Evolutionary conservation across 2,797 vertebrate genomes (phyloP), one percentile per base, ranked within the genome.

Genomic region (Lagodon rhomboides): DNA sequence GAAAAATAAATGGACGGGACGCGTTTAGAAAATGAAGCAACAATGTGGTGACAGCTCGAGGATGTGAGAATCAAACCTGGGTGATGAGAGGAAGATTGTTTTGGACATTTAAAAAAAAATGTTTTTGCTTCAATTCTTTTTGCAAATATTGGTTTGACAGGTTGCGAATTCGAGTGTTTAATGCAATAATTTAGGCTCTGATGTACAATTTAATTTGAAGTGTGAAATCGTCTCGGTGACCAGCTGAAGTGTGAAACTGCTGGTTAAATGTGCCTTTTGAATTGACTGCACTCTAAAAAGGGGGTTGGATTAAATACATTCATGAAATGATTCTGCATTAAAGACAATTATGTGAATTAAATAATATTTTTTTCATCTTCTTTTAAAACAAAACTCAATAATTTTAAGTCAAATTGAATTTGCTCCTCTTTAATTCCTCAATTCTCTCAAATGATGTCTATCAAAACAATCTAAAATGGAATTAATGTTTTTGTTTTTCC

Each of bases 281-380:
- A 55, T 27, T 62, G 11, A 58, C 9, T 43, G 0, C 12, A 1
- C 4, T 30, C 0, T 43, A 13, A 51, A 69, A 38, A 59, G 0
- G n/a, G 0, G 25, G 20, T 6, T 3, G 4, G 3, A 27, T 53
- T 38, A 61, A 68, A 70, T 30, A 3, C 15, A 58, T 34, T 46
- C 0, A 23, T 18, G 0, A 44, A 13, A 3, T 65, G 1, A 44
- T 30, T 1, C 47, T 58, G 64, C 6, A 17, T 30, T 41, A 9
- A 55, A 23, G 6, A 50, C 12, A 25, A 59, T 30, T 6, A 30
- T 38, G 17, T 27, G 0, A 34, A 16, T 0, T n/a, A 30, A 13
- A 44, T 0, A 18, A 7, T 0, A 0, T 22, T 8, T 51, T 51
- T 51, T 44, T 44, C 2, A 16, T 51, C 4, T 2, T 63, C 1